A percentile compares a stretch with the other conserved stretches of the same genome.
These are phyloP conservation scores for Hemiprocne comata DNA, from an alignment of 2,113 vertebrate genomes.

Conservation along the genomic window DNA sequence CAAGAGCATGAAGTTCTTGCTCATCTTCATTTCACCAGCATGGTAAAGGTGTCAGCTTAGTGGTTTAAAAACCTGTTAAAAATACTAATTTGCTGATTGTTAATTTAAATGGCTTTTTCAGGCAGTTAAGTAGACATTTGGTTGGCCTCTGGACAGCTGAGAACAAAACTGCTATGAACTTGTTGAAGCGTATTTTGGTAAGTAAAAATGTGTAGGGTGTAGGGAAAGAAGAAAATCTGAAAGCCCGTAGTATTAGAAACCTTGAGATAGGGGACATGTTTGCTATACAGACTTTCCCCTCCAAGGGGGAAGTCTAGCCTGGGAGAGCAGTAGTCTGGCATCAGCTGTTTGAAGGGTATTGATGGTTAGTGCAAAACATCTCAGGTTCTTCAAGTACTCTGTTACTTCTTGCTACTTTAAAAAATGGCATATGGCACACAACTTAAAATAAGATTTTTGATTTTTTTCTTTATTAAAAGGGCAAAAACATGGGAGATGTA, in stretches of 20 bases:
- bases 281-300: too few relatives aligned
- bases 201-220: conserved; percentile 26
- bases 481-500: not conserved
- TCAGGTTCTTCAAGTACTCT: not conserved
- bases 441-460: not conserved
- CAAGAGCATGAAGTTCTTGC: not conserved
- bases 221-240: not conserved
- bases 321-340: not conserved
- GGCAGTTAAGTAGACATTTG: conserved; percentile 97
- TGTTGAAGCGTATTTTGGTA: conserved; percentile 97
- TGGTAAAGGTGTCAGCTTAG: not conserved
- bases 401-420: not conserved
- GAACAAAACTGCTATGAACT: conserved; percentile 90
- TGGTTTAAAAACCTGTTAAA: not conserved
- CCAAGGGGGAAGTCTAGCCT: not conserved
- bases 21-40: conserved; percentile 47
- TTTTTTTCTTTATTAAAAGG: not conserved
- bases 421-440: not conserved
- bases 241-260: not conserved
- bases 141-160: conserved; percentile 98
- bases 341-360: not conserved
- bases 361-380: not conserved
- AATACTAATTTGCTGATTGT: not conserved
- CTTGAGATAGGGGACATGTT: too few relatives aligned
- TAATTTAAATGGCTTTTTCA: conserved; percentile 69